These are phyloP conservation scores for Odontomachus brunneus DNA, from an alignment of 1,140 invertebrate species.

Conservation along the genomic window DNA sequence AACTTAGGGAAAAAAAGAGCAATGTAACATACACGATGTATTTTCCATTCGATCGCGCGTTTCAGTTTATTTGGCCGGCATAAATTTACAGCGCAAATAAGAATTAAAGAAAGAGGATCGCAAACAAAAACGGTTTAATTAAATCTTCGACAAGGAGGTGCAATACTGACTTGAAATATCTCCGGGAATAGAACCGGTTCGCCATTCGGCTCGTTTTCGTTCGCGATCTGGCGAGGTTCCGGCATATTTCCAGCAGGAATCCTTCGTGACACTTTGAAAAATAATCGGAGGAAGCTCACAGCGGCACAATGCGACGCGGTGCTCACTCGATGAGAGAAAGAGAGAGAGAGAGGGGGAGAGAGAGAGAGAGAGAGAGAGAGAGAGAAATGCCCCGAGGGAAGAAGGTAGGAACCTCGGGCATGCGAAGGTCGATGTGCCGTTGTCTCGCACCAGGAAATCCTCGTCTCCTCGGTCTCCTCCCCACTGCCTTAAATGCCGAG, in stretches of 20 bases:
- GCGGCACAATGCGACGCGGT: constrained; percentile 12
- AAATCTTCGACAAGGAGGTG: background rate
- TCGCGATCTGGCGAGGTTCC: background rate
- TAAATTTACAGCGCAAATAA: background rate
- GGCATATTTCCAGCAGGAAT: constrained; percentile 41
- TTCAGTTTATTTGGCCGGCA: no score
- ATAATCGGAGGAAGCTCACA: constrained; percentile 39
- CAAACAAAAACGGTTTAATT: background rate
- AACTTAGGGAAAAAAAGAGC: background rate
- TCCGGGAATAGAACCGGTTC: background rate
- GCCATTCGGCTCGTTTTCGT: background rate
- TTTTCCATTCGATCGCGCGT: no score
- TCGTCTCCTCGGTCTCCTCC: constrained; percentile 48
- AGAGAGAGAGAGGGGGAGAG: background rate
- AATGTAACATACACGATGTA: no score
- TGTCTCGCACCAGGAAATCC: constrained; percentile 68
- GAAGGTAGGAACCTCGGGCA: constrained; percentile 62
- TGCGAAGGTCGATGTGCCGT: constrained; percentile 70
- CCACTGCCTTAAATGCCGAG: constrained; percentile 40
- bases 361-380: constrained; percentile 29
- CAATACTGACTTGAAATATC: background rate
- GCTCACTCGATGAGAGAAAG: constrained; percentile 30
- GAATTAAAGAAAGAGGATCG: no score
- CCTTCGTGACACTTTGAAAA: constrained; percentile 43
- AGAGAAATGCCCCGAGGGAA: constrained; percentile 44